Conservation (phyloP, 2,888 invertebrate genomes). For the Pyrrhia umbra region DNA sequence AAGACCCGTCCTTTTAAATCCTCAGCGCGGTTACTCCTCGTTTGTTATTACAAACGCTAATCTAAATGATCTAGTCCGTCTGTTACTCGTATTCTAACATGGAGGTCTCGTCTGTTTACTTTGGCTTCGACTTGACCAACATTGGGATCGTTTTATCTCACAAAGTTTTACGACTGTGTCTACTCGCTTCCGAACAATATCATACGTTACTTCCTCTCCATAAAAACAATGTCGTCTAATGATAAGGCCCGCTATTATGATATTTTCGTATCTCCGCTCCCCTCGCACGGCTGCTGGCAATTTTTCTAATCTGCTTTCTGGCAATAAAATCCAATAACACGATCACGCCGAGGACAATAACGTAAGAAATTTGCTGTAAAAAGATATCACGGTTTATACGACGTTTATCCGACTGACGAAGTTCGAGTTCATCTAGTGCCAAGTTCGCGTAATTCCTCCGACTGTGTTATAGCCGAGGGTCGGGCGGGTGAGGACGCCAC, state of each 20-base stretch:
- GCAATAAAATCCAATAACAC: constrained; percentile 49
- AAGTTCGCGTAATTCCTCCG: constrained; percentile 18
- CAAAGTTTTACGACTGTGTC: constrained; percentile 60
- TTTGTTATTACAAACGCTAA: constrained; percentile 55
- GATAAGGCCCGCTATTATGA: constrained; percentile 60
- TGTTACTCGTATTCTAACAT: constrained; percentile 29
- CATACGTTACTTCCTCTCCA: constrained; percentile 66
- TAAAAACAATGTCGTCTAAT: constrained; percentile 65
- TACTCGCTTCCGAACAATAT: constrained; percentile 63
- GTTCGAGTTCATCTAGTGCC: constrained; percentile 33
- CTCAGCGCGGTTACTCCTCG: constrained; percentile 29
- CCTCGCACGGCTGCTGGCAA: constrained; percentile 16
- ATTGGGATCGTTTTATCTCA: constrained; percentile 54
- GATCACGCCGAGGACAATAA: constrained; percentile 48
- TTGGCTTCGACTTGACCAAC: constrained; percentile 55
- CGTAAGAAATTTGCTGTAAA: constrained; percentile 49
- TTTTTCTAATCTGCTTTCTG: constrained; percentile 55
- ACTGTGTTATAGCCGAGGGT: constrained; percentile 15
- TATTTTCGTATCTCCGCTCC: constrained; percentile 52
- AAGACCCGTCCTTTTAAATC: constrained; percentile 34
- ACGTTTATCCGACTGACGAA: constrained; percentile 27
- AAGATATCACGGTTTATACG: constrained; percentile 47
- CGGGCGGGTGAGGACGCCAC: constrained; percentile 9
- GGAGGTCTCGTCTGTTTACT: constrained; percentile 47
- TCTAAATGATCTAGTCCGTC: constrained; percentile 41